A percentile compares a stretch with the other conserved stretches of the same genome.
Evolutionary conservation across 1,140 invertebrate species (phyloP).

Genomic region (Mactra quadrangularis): DNA sequence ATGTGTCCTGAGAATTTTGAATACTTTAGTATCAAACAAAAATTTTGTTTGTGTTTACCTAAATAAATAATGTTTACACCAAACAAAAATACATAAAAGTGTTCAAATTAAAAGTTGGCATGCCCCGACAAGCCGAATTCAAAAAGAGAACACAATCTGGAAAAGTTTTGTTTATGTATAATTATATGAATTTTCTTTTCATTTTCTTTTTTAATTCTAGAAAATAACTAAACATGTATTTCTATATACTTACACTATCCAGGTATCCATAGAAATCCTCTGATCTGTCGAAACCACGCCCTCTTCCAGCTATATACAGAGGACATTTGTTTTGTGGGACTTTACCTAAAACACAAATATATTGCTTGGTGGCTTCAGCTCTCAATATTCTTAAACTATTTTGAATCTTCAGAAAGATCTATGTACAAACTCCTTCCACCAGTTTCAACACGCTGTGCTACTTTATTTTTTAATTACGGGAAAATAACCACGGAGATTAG

Average conservation of each 20-base stretch:
- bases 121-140: not conserved
- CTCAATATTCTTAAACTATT: no score
- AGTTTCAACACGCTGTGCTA: no score
- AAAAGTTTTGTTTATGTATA: not conserved
- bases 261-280: constrained; percentile 59
- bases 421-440: no score
- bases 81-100: no score
- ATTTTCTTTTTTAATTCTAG: not conserved
- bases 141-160: not conserved
- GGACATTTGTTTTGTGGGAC: constrained; percentile 58
- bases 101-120: not conserved
- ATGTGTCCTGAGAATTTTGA: no score
- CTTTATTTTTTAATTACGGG: no score
- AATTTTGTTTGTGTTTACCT: no score
- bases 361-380: no score
- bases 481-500: no score
- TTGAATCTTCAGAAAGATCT: no score
- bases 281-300: constrained; percentile 33
- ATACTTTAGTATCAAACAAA: no score
- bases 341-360: constrained; percentile 33
- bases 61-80: no score
- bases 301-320: constrained; percentile 49
- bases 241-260: constrained; percentile 47
- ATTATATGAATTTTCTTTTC: not conserved
- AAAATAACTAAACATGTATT: not conserved